These are phyloP conservation scores for Tanypteryx hageni DNA, from an alignment of 2,888 invertebrate species.

Conservation along the genomic window DNA sequence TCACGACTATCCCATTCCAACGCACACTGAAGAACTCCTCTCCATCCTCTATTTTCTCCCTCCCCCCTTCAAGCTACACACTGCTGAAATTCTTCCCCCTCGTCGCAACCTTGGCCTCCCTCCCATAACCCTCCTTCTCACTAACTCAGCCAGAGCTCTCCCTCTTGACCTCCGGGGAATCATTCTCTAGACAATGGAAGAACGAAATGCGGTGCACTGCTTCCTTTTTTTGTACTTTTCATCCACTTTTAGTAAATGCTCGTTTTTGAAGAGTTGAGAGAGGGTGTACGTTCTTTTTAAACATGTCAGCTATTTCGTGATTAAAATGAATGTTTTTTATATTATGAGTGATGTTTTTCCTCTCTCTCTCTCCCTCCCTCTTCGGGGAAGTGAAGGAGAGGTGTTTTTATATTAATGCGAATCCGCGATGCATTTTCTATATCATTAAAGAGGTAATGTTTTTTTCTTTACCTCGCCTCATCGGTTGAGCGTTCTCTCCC, in stretches of 20 bases:
- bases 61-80: not conserved
- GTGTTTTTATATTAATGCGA: conserved; percentile 8
- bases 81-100: conserved; percentile 29
- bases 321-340: conserved; percentile 26
- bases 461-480: not conserved
- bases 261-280: not conserved
- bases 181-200: conserved; percentile 57
- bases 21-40: not conserved
- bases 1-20: not conserved
- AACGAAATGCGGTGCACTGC: conserved; percentile 54
- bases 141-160: not conserved
- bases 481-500: not conserved
- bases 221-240: conserved; percentile 32
- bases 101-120: not conserved
- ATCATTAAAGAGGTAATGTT: not conserved
- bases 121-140: not conserved
- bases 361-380: not conserved
- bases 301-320: conserved; percentile 34
- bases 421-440: conserved; percentile 33
- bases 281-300: not conserved
- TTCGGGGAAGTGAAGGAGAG: not conserved
- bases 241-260: conserved; percentile 50
- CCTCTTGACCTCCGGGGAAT: conserved; percentile 63
- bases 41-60: conserved; percentile 9
- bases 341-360: not conserved